phyloP scores from a whole-genome alignment of 2,888 invertebrate species.

The Sminthurinus aureus region DNA sequence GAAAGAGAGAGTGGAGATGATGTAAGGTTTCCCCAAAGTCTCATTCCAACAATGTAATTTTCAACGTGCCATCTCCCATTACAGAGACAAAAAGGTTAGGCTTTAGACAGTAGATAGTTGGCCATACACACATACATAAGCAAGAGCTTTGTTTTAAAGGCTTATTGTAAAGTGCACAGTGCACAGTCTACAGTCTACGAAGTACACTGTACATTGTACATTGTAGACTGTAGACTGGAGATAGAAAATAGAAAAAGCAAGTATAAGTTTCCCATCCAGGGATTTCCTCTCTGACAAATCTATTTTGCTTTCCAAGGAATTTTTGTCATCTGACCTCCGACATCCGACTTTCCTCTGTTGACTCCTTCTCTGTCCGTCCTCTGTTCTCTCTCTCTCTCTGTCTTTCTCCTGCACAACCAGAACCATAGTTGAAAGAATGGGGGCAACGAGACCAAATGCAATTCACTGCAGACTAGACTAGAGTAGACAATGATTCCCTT shows the following conservation, averaged over 20 bases:
- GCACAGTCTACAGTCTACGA: too few species aligned
- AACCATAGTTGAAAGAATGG: background rate
- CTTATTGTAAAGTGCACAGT: too few species aligned
- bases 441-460: background rate
- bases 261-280: conserved; percentile 34
- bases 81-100: conserved; percentile 11
- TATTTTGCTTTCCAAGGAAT: conserved; percentile 29
- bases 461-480: too few species aligned
- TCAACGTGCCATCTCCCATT: conserved; percentile 28
- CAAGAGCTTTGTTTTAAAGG: too few species aligned
- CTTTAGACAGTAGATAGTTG: background rate
- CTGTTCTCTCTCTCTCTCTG: background rate
- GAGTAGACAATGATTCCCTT: too few species aligned
- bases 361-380: background rate
- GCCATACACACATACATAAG: background rate
- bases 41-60: conserved; percentile 34
- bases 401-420: background rate
- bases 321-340: conserved; percentile 37
- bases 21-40: conserved; percentile 30
- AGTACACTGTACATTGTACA: too few species aligned
- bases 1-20: conserved; percentile 8
- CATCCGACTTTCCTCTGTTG: conserved; percentile 18
- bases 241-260: background rate
- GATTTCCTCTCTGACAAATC: conserved; percentile 33
- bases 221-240: background rate